phyloP scores from a whole-genome alignment of 2,888 invertebrate genomes.

The Brenthis hecate region DNA sequence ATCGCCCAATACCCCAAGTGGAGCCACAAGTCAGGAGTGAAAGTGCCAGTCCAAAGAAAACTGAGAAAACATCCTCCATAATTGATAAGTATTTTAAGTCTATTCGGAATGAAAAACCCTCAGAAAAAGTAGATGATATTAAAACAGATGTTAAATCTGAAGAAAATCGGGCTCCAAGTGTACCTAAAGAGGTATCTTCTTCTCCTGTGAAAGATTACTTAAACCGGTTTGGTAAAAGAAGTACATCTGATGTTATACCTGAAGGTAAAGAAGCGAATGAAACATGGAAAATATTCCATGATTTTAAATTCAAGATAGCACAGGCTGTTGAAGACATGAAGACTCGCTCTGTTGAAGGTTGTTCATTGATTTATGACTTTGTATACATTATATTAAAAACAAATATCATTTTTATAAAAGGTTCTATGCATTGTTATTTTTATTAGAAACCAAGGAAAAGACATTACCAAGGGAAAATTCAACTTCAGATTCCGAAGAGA shows the following conservation, averaged over 20 bases:
- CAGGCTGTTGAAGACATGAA: conserved; percentile 90
- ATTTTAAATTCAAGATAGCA: conserved; percentile 88
- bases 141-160: conserved; percentile 60
- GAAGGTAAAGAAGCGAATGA: conserved; percentile 79
- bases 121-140: conserved; percentile 61
- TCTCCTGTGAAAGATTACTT: conserved; percentile 83
- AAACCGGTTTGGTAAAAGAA: conserved; percentile 83
- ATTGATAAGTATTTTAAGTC: conserved; percentile 79
- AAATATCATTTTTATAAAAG: conserved; percentile 13
- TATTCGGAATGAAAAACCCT: conserved; percentile 58
- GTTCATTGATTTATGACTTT: no score
- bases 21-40: conserved; percentile 67
- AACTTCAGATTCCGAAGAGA: conserved; percentile 85
- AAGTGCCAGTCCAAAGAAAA: conserved; percentile 71
- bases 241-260: conserved; percentile 80
- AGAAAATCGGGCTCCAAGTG: conserved; percentile 49
- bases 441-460: conserved; percentile 70
- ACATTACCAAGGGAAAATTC: conserved; percentile 83
- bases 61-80: conserved; percentile 71
- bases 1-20: conserved; percentile 73
- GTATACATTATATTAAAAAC: no score
- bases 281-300: conserved; percentile 88
- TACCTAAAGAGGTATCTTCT: conserved; percentile 66
- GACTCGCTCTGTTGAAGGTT: conserved; percentile 84
- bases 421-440: conserved; percentile 12